Evolutionary conservation across 2,888 invertebrate species (phyloP), one percentile per base, ranked within the genome.

Genomic region (Macrostomum cliftonense): DNA sequence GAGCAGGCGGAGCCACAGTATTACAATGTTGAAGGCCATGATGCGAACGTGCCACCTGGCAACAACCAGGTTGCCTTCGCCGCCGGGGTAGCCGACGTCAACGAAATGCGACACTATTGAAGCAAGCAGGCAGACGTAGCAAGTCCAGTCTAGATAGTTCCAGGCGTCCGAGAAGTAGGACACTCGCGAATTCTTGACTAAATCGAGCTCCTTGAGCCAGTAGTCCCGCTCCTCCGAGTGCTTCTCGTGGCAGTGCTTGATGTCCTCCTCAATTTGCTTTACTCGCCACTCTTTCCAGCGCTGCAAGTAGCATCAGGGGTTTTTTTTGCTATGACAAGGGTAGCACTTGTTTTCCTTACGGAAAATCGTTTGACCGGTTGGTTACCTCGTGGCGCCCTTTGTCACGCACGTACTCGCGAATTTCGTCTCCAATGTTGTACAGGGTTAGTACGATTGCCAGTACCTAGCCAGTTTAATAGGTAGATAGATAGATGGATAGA

Each of bases 141-240:
- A 63, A n/a, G 61, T 55, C 65, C 66, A 67, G 56, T 67, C 67
- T 57, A 66, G 65, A 40, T 64, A 59, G 51, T 67, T 67, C 66
- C 65, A 67, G 44, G 53, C 54, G 52, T 67, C 67, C 43, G 53
- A 59, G 50, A 64, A 64, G 53, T 67, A 67, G 46, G 61, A 61
- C n/a, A 64, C 63, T 16, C 54, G 51, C 11, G 54, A 51, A 1
- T 60, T 54, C 13, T 61, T 58, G 36, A 67, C 43, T 12, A 53
- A 67, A 11, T 53, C 50, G 48, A 54, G 52, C 51, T 67, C n/a
- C n/a, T n/a, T n/a, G n/a, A n/a, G n/a, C n/a, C n/a, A n/a, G n/a
- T n/a, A n/a, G n/a, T n/a, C n/a, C n/a, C n/a, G n/a, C n/a, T n/a
- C 67, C 47, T 64, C 65, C 7, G 67, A 66, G 65, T 65, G 67